Evolutionary conservation across 2,888 invertebrate genomes (phyloP).

Genomic region (Hesperia comma): DNA sequence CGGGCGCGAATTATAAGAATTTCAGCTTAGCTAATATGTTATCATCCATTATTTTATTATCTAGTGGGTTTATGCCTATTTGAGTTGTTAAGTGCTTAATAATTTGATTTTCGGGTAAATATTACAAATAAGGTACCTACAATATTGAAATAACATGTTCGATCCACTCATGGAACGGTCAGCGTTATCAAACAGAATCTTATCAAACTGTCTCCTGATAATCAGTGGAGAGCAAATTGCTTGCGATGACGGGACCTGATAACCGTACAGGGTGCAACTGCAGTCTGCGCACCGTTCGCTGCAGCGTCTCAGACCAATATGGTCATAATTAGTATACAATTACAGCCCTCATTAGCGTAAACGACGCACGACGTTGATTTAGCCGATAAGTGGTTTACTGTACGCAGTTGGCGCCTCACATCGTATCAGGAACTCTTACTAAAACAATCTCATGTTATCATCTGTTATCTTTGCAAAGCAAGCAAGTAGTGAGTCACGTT

Average conservation of each 20-base stretch:
- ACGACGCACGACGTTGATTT: constrained; percentile 11
- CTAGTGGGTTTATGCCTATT: too few species aligned
- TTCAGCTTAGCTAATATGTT: too few species aligned
- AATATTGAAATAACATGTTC: background rate
- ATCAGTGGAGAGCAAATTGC: constrained; percentile 27
- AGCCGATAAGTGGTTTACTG: constrained; percentile 13
- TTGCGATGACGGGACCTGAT: constrained; percentile 17
- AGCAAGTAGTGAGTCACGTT: constrained; percentile 27
- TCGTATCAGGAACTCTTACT: constrained; percentile 14
- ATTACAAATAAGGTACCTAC: background rate
- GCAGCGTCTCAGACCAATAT: constrained; percentile 20
- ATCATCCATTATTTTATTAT: too few species aligned
- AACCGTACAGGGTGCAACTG: constrained; percentile 9
- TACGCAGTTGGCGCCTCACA: constrained; percentile 27
- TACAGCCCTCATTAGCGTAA: constrained; percentile 28
- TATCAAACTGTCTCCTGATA: constrained; percentile 20
- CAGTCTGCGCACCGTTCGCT: background rate
- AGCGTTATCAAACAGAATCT: constrained; percentile 27
- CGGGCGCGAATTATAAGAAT: too few species aligned
- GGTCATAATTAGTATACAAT: constrained; percentile 34
- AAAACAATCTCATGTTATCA: constrained; percentile 20
- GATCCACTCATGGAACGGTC: constrained; percentile 10
- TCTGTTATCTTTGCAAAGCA: constrained; percentile 23
- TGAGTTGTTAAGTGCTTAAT: too few species aligned
- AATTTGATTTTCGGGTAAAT: too few species aligned